Evolutionary conservation across 2,113 vertebrate genomes (phyloP).

Genomic region (Mus musculus): GRCm39 chr13:114515001-114515500

Average conservation of each 20-base stretch:
- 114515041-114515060: accelerated
- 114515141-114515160: slow-evolving; percentile 39
- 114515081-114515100: too few relatives aligned
- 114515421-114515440: too few relatives aligned
- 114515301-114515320: background rate
- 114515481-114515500: background rate
- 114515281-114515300: background rate
- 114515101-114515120: background rate
- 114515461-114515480: background rate
- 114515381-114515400: background rate
- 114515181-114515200: slow-evolving; percentile 31
- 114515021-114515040: background rate
- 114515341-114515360: background rate
- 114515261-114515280: background rate
- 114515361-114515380: background rate
- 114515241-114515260: background rate
- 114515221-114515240: background rate
- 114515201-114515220: background rate
- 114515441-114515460: background rate
- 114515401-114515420: background rate
- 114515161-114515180: slow-evolving; percentile 51
- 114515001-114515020: too few relatives aligned
- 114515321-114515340: background rate
- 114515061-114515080: too few relatives aligned
- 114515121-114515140: background rate